These are phyloP conservation scores for Chanos chanos DNA, from an alignment of 2,797 vertebrate genomes.

Conservation along the genomic window DNA sequence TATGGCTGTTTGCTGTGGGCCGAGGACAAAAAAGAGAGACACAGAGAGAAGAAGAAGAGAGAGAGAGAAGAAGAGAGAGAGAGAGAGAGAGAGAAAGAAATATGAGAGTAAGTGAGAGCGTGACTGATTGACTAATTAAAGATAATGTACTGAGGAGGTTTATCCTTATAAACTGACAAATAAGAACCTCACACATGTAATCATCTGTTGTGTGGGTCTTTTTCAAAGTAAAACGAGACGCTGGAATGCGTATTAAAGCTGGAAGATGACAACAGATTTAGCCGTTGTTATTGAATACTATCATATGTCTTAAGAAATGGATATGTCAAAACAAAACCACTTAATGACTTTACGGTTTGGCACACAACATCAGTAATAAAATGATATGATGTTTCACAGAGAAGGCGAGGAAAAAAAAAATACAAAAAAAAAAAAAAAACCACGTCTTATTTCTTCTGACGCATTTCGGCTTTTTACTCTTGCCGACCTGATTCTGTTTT, in stretches of 20 bases:
- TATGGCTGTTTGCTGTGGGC: conserved; percentile 87
- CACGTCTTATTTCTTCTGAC: too few relatives aligned
- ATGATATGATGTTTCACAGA: conserved; percentile 49
- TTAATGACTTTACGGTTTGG: conserved; percentile 44
- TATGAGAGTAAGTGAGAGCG: background rate
- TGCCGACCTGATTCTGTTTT: too few relatives aligned
- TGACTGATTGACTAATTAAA: too few relatives aligned
- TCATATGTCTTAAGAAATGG: background rate
- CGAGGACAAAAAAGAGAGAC: conserved; percentile 60
- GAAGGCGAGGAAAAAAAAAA: too few relatives aligned
- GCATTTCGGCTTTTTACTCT: too few relatives aligned
- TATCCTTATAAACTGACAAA: too few relatives aligned
- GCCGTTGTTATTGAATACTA: conserved; percentile 12
- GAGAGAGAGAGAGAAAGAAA: background rate
- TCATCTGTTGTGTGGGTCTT: too few relatives aligned
- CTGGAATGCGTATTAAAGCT: conserved; percentile 5
- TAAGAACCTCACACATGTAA: too few relatives aligned
- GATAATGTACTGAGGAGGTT: too few relatives aligned
- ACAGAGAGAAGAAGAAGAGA: conserved; percentile 55
- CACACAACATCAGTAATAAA: conserved; percentile 20
- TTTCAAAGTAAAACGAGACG: conserved; percentile 15
- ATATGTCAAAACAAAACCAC: conserved; percentile 36
- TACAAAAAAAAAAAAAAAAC: conserved; percentile 11
- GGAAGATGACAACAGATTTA: conserved; percentile 23
- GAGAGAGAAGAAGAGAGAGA: background rate